These are phyloP conservation scores for Morpho helenor DNA, from an alignment of 2,888 invertebrate genomes.

Conservation along the genomic window DNA sequence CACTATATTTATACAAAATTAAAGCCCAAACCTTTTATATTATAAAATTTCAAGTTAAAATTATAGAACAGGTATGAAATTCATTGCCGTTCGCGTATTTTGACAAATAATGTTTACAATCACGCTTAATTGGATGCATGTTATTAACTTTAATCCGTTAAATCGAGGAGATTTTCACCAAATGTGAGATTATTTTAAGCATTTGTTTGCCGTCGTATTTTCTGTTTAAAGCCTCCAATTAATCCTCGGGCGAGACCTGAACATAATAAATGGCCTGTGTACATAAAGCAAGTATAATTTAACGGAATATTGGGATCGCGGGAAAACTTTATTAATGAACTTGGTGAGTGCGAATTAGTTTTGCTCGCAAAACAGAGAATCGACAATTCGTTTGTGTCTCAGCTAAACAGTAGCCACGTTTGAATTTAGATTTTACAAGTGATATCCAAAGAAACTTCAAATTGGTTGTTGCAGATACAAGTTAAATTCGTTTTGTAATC, in stretches of 20 bases:
- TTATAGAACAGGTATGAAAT: too few relatives aligned
- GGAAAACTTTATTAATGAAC: constrained; percentile 14
- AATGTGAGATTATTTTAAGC: constrained; percentile 11
- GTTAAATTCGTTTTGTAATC: too few relatives aligned
- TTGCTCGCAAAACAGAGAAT: not conserved
- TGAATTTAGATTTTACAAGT: not conserved
- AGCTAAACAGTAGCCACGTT: not conserved
- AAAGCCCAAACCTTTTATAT: too few relatives aligned
- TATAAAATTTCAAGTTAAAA: too few relatives aligned
- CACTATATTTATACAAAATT: too few relatives aligned
- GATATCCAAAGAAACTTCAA: not conserved
- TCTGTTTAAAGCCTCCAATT: constrained; percentile 11
- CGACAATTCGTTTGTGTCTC: not conserved
- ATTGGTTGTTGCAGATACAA: too few relatives aligned
- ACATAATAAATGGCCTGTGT: constrained; percentile 10
- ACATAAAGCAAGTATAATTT: constrained; percentile 13
- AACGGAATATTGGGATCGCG: constrained; percentile 6
- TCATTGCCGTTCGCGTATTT: not conserved
- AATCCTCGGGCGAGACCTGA: constrained; percentile 10
- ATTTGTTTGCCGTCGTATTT: constrained; percentile 6
- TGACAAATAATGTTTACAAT: constrained; percentile 1
- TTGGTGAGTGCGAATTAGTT: constrained; percentile 6
- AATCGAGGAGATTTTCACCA: constrained; percentile 4
- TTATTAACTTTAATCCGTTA: constrained; percentile 8
- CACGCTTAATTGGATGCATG: constrained; percentile 8